These are phyloP conservation scores for Corapipo altera DNA, from an alignment of 2,113 vertebrate species.

Conservation along the genomic window DNA sequence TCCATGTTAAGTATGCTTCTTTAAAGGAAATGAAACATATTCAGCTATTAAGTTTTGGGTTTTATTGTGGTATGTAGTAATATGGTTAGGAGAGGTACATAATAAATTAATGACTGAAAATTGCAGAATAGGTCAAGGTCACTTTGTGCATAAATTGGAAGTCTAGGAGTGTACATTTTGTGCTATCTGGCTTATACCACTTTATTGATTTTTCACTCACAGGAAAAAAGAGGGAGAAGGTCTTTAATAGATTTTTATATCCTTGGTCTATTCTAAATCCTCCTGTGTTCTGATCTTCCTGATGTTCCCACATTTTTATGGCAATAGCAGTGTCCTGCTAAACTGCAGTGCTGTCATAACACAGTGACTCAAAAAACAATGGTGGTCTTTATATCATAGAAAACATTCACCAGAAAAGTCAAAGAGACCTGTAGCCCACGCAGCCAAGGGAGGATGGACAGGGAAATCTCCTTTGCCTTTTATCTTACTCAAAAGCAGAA, in stretches of 20 bases:
- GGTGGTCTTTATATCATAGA: background rate
- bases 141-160: conserved; percentile 39
- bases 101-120: conserved; percentile 64
- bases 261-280: conserved; percentile 48
- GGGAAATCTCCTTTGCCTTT: background rate
- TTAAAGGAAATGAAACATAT: conserved; percentile 22
- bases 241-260: conserved; percentile 58
- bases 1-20: background rate
- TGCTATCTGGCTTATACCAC: conserved; percentile 39
- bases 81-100: background rate
- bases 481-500: background rate
- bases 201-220: conserved; percentile 59
- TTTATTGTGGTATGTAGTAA: background rate
- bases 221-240: conserved; percentile 18
- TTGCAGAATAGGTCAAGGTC: conserved; percentile 61
- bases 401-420: background rate
- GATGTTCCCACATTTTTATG: background rate
- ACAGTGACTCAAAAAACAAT: background rate
- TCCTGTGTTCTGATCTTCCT: conserved; percentile 10
- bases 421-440: background rate
- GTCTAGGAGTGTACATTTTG: conserved; percentile 26
- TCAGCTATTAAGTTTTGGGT: conserved; percentile 21
- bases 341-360: background rate
- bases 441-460: background rate
- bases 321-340: background rate